Percentiles rank a stretch among this genome's conserved stretches.
Conservation (phyloP, 2,888 invertebrate genomes). For the Ganaspis brasiliensis region DNA sequence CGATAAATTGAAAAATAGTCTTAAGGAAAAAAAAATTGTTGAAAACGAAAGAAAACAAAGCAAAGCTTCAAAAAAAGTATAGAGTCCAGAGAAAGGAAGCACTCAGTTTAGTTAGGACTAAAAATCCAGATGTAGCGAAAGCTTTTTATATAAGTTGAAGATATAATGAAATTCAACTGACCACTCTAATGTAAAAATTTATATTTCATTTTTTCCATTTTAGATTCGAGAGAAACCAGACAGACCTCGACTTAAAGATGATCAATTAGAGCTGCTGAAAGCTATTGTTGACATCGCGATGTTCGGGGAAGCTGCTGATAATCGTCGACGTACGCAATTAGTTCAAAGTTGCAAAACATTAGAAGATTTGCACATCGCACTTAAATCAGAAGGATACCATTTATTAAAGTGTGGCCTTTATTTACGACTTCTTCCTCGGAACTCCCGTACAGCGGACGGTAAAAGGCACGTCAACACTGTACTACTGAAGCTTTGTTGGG, state of each 20-base stretch:
- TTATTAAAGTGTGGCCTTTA: slow-evolving; percentile 63
- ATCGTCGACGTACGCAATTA: slow-evolving; percentile 43
- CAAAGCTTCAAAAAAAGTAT: neutral
- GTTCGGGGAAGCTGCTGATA: slow-evolving; percentile 44
- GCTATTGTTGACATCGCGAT: neutral
- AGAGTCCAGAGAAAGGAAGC: neutral
- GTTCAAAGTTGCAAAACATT: slow-evolving; percentile 50
- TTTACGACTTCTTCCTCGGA: slow-evolving; percentile 63
- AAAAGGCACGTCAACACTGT: slow-evolving; percentile 67
- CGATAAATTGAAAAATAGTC: neutral
- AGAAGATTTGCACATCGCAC: slow-evolving; percentile 21
- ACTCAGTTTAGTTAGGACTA: neutral
- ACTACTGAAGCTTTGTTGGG: slow-evolving; percentile 60
- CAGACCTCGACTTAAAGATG: slow-evolving; percentile 29
- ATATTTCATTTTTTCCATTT: neutral
- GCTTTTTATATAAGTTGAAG: neutral
- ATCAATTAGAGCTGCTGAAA: slow-evolving; percentile 25
- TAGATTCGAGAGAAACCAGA: slow-evolving; percentile 24
- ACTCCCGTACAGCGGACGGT: slow-evolving; percentile 63
- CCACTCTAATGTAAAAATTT: neutral
- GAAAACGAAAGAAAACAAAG: neutral
- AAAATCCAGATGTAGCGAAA: neutral
- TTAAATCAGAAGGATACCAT: slow-evolving; percentile 53
- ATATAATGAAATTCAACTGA: neutral
- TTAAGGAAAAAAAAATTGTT: neutral